Percentiles rank a stretch among this genome's conserved stretches.
phyloP scores from a whole-genome alignment of 2,113 vertebrate genomes.

The Pardalotus punctatus region DNA sequence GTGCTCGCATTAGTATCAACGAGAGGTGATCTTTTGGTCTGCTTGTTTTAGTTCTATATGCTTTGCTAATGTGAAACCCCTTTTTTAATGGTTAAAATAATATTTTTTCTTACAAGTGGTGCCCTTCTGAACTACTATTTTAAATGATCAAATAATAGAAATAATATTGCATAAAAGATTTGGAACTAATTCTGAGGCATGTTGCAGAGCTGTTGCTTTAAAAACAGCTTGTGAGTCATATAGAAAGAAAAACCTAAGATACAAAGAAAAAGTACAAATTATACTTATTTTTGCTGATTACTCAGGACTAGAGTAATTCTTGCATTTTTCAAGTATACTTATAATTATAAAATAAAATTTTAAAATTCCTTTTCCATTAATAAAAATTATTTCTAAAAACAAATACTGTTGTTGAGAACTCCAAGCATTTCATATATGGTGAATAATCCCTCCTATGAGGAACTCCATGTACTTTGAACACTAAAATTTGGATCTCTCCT shows the following conservation, averaged over 20 bases:
- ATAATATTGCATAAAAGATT: slow-evolving; percentile 13
- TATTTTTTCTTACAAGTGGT: neutral
- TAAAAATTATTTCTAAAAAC: neutral
- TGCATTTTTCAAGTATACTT: neutral
- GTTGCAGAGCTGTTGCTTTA: neutral
- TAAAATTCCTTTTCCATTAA: neutral
- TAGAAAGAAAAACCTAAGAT: neutral
- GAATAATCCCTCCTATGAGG: neutral
- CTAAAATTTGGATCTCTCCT: neutral
- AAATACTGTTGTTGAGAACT: neutral
- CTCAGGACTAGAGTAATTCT: neutral
- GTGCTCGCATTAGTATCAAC: neutral
- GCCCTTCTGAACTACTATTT: neutral
- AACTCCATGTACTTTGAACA: neutral
- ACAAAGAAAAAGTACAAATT: neutral
- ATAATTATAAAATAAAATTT: neutral
- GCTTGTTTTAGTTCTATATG: neutral
- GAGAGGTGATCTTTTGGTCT: neutral
- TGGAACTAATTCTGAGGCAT: slow-evolving; percentile 71
- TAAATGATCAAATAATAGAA: neutral
- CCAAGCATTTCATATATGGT: neutral
- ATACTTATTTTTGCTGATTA: neutral
- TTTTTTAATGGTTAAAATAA: neutral
- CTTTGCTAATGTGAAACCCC: neutral
- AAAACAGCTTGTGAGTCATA: neutral